Base-by-base conservation (phyloP, 2,113 vertebrate genomes). In the Cinclus mexicanus region DNA sequence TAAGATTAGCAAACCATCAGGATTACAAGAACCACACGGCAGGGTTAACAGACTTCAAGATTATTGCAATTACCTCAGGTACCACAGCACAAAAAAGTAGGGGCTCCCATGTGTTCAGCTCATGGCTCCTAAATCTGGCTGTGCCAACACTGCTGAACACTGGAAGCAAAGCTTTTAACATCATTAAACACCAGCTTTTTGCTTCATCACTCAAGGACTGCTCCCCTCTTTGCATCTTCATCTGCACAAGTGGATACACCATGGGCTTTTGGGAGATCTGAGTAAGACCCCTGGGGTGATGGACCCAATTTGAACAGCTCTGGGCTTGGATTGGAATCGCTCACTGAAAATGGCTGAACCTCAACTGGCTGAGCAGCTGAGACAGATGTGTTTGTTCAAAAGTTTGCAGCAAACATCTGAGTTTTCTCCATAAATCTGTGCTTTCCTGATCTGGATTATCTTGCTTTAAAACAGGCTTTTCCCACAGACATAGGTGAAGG, bases 121-220 rank as follows among this genome's bases (percentile, higher is more conserved):
- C 42, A 2, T 4, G 6, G 61, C 55, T 53, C 69, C 71, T 79
- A 42, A 91, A 53, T 60, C 56, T 69, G 82, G 22, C 67, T 83
- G 75, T 91, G 85, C 64, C 89, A 83, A 26, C 2, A 1, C 78
- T 85, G 83, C 76, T 81, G 72, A 86, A 3, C 57, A 23, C 60
- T 70, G 79, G 56, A 71, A 89, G 79, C 68, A 92, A 81, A 94
- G 88, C 83, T 95, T 75, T 95, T 78, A 87, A 60, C 76, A 49
- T 49, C 41, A 49, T 57, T 59, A 29, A 87, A 70, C 0, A 0
- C 37, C 83, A 86, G 64, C 52, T 92, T 90, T 89, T 80, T 93
- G 83, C 90, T 93, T 96, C 68, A 64, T 64, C 76, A 2, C 69
- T 77, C 60, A 15, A 67, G 59, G 59, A 55, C 14, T 5, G 35